Conservation (phyloP, 2,797 vertebrate genomes). For the Spondyliosoma cantharus region DNA sequence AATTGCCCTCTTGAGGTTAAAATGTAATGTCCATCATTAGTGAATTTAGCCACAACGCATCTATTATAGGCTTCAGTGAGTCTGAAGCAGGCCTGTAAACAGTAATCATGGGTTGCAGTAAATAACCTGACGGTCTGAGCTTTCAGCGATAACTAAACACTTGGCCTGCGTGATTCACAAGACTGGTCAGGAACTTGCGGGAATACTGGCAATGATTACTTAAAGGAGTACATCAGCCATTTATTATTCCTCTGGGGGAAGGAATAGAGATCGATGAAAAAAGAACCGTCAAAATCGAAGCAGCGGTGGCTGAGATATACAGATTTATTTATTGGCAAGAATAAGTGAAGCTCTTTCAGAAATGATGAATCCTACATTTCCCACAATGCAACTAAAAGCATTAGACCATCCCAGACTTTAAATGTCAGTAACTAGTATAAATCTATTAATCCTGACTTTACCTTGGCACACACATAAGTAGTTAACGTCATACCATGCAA, state of each 20-base stretch:
- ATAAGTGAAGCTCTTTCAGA: neutral
- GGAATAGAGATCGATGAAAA: neutral
- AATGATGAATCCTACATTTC: constrained; percentile 5
- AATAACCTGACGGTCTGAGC: constrained; percentile 63
- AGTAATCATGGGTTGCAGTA: constrained; percentile 46
- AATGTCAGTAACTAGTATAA: neutral
- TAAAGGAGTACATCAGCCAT: neutral
- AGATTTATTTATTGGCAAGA: neutral
- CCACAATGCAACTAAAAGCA: neutral
- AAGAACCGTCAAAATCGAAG: neutral
- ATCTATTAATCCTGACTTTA: neutral
- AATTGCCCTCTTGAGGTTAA: constrained; percentile 1
- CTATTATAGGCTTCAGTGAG: constrained; percentile 27
- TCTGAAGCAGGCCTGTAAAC: constrained; percentile 34
- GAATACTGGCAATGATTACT: constrained; percentile 17
- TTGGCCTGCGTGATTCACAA: constrained; percentile 61
- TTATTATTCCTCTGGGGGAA: neutral
- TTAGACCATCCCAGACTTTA: neutral
- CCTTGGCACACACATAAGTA: neutral
- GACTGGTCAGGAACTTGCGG: constrained; percentile 19
- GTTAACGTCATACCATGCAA: neutral
- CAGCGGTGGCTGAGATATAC: neutral
- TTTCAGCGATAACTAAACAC: constrained; percentile 58
- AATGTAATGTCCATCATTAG: constrained; percentile 15
- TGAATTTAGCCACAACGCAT: constrained; percentile 20